Base-by-base conservation (phyloP, 2,888 invertebrate species). In the Hyposoter didymator region DNA sequence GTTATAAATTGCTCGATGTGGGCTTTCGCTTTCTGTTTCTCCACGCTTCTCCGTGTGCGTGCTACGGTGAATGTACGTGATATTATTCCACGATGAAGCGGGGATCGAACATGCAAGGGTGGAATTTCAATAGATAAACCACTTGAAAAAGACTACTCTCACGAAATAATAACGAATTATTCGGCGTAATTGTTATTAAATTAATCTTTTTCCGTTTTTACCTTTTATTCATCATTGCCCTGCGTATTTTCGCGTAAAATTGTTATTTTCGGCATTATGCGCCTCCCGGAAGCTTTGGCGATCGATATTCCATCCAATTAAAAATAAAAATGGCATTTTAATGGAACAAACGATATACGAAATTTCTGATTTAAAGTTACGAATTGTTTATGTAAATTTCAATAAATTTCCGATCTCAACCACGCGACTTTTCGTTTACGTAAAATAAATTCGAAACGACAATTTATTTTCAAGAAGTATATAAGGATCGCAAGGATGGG, bases 1-100 rank as follows among this genome's bases (percentile, higher is more conserved):
- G 14, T 64, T 64, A 64, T 64, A 64, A 64, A 64, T 64, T 35
- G 64, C 32, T 19, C 7, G 22, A 22, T 55, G 55, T 55, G 55
- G n/a, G 55, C 55, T 55, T 22, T 55, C 22, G 2, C n/a, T 55
- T 22, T 22, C 10, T 10, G 55, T 55, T 22, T 55, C 55, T 55
- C 35, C 14, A 14, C 32, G 22, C 62, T 62, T 39, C 8, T 14
- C 19, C 39, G 39, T 66, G 39, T 64, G 17, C 35, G 35, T 35
- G 66, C 2, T 67, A 67, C 43, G n/a, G n/a, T 39, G 14, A 22
- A 67, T 43, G 19, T 67, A 67, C 19, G n/a, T 67, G 19, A 67
- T 64, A 64, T 35, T 64, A 35, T 64, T n/a, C n/a, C 64, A 32
- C 35, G 17, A 64, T 64, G n/a, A 17, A 64, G 35, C 7, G n/a